Conservation (phyloP, 2,113 vertebrate species). For the Rhombomys opimus region DNA sequence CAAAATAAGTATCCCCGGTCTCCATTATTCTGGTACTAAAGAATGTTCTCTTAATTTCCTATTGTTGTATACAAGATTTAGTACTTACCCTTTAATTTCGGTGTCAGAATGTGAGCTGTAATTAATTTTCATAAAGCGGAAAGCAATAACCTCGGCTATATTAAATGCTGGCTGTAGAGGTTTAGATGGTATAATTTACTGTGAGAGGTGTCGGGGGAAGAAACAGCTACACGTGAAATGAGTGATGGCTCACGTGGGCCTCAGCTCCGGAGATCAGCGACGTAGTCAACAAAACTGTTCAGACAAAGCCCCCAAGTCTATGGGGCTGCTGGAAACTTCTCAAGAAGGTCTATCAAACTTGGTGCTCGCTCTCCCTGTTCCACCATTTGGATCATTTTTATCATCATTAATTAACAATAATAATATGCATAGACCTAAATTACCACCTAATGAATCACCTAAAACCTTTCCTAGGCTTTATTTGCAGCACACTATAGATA, state of each 20-base stretch:
- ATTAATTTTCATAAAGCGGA: constrained; percentile 87
- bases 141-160: constrained; percentile 88
- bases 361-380: constrained; percentile 14
- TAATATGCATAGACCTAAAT: constrained; percentile 80
- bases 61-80: constrained; percentile 85
- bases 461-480: constrained; percentile 75
- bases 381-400: constrained; percentile 64
- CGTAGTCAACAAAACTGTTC: constrained; percentile 59
- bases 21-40: constrained; percentile 77
- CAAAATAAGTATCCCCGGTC: constrained; percentile 38
- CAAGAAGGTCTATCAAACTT: constrained; percentile 58
- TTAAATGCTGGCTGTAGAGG: constrained; percentile 82
- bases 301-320: not conserved
- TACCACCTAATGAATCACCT: constrained; percentile 78
- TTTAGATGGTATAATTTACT: constrained; percentile 84
- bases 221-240: constrained; percentile 75
- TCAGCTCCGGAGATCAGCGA: constrained; percentile 71
- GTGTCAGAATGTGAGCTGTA: constrained; percentile 84
- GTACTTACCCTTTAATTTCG: constrained; percentile 84
- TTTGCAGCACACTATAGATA: constrained; percentile 82
- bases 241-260: constrained; percentile 80
- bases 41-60: constrained; percentile 83
- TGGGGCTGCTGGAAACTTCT: constrained; percentile 13
- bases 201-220: constrained; percentile 57
- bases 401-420: constrained; percentile 78